phyloP scores from a whole-genome alignment of 2,113 vertebrate genomes.

The Ornithorhynchus anatinus region DNA sequence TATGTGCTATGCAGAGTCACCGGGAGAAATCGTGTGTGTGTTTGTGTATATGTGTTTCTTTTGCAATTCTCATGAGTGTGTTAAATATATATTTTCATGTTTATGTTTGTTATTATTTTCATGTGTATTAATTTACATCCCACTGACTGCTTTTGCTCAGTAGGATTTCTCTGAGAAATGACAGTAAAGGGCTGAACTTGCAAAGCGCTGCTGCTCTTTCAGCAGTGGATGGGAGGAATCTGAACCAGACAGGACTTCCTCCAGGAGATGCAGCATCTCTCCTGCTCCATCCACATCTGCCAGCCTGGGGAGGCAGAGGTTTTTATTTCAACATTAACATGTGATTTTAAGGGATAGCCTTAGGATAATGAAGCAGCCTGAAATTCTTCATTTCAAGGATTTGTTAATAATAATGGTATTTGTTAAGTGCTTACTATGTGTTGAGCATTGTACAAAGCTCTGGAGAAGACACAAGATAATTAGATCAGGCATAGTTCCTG shows the following conservation, averaged over 20 bases:
- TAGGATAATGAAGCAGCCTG: too few species aligned
- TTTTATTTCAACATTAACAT: rapidly evolving
- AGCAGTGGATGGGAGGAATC: not conserved
- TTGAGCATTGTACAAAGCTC: too few species aligned
- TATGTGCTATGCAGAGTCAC: too few species aligned
- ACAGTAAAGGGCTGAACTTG: constrained; percentile 26
- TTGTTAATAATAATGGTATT: too few species aligned
- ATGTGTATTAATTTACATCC: constrained; percentile 17
- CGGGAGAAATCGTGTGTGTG: too few species aligned
- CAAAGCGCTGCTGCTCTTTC: not conserved
- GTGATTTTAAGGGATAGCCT: not conserved
- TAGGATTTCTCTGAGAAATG: constrained; percentile 34
- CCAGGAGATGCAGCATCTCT: constrained; percentile 1
- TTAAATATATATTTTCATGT: too few species aligned
- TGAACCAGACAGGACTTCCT: constrained; percentile 6
- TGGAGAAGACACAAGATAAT: too few species aligned
- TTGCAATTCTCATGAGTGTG: not conserved
- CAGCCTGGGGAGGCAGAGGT: not conserved
- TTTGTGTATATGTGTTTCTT: not conserved
- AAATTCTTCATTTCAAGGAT: not conserved
- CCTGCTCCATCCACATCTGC: not conserved
- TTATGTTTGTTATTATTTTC: constrained; percentile 39
- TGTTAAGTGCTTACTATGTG: too few species aligned
- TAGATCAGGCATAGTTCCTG: too few species aligned
- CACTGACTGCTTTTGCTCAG: constrained; percentile 29